Conservation (phyloP, 2,113 vertebrate genomes). For the Lepus timidus region DNA sequence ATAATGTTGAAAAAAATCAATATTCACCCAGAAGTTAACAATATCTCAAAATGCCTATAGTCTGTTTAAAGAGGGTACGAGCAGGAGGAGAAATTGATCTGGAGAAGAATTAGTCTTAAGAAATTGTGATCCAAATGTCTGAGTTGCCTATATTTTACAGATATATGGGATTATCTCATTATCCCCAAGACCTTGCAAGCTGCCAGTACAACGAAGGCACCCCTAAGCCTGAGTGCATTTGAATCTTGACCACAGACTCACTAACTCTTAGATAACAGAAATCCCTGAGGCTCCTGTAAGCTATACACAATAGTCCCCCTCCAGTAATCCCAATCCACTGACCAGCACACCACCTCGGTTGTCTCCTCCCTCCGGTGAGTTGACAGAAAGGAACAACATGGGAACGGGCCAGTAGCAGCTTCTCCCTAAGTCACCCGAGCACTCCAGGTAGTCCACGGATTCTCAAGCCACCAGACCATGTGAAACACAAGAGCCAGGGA, state of each 20-base stretch:
- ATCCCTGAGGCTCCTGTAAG: not conserved
- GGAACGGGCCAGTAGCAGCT: accelerated
- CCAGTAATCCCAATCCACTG: not conserved
- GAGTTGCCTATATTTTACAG: not conserved
- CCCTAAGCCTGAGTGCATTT: not conserved
- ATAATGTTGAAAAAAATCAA: slow-evolving; percentile 27
- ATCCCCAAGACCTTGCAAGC: not conserved
- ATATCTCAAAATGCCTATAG: not conserved
- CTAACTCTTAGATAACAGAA: not conserved
- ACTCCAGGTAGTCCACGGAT: not conserved
- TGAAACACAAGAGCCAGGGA: not conserved
- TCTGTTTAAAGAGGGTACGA: not conserved
- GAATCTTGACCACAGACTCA: not conserved
- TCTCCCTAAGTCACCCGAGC: accelerated
- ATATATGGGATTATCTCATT: not conserved
- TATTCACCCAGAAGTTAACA: slow-evolving; percentile 27
- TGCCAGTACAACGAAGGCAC: not conserved
- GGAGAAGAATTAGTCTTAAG: not conserved
- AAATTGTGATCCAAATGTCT: not conserved
- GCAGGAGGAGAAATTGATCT: not conserved
- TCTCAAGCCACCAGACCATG: not conserved
- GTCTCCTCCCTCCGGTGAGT: not conserved
- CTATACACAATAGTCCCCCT: not conserved
- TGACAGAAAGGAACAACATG: not conserved
- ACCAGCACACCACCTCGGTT: not conserved